Evolutionary conservation across 1,140 invertebrate species (phyloP).

Genomic region (Procambarus virginalis): DNA sequence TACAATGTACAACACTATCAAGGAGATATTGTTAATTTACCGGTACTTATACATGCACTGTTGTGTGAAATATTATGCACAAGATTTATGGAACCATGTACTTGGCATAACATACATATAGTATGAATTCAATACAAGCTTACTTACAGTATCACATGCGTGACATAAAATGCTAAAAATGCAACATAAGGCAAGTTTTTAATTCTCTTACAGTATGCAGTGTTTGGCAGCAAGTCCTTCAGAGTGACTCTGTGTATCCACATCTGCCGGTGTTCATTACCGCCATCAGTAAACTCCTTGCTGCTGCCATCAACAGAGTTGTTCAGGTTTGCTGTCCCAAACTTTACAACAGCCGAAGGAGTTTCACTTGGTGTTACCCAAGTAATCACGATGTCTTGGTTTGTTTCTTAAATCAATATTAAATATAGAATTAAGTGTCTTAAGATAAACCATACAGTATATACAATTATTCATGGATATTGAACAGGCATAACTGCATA

Average conservation of each 20-base stretch:
- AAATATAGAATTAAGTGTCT: not conserved
- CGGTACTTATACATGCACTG: too few species aligned
- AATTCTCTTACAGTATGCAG: conserved; percentile 26
- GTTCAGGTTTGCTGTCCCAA: not conserved
- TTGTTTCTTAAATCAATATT: conserved; percentile 15
- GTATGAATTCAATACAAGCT: too few species aligned
- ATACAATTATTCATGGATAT: not conserved
- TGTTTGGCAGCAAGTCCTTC: conserved; percentile 5
- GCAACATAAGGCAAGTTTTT: too few species aligned
- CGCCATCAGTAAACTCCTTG: conserved; percentile 24
- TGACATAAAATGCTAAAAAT: too few species aligned
- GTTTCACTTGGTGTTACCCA: conserved; percentile 30
- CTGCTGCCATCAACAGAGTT: not conserved
- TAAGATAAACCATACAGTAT: not conserved
- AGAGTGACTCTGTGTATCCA: conserved; percentile 44
- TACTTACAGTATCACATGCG: too few species aligned
- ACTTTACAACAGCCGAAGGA: not conserved
- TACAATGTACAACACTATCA: too few species aligned
- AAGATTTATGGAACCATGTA: too few species aligned
- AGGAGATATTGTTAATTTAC: too few species aligned
- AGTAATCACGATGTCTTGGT: conserved; percentile 36
- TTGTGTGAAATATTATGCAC: too few species aligned
- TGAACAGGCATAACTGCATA: too few species aligned
- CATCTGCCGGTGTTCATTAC: conserved; percentile 8
- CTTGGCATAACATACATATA: too few species aligned